These are phyloP conservation scores for Plutella xylostella DNA, from an alignment of 2,888 invertebrate genomes.

Conservation along the genomic window DNA sequence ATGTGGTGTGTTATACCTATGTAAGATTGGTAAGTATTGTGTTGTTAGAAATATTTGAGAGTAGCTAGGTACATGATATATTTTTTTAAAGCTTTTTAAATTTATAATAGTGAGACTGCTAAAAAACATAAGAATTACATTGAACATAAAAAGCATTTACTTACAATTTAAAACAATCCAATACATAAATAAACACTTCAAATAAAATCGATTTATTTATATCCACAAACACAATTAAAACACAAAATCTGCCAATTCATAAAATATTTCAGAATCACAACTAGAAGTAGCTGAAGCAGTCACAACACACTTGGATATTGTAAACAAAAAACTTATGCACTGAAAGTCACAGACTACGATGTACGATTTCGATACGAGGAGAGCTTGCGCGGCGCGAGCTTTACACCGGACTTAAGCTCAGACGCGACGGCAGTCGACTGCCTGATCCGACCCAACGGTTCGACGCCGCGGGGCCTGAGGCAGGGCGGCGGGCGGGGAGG, in stretches of 20 bases:
- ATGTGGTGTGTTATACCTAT: too few relatives aligned
- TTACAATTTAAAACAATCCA: background rate
- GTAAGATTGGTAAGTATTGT: conserved; percentile 12
- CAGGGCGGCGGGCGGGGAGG: conserved; percentile 38
- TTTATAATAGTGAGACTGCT: background rate
- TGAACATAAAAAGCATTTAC: too few relatives aligned
- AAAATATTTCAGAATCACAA: background rate
- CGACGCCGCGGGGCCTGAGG: conserved; percentile 27
- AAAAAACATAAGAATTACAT: background rate
- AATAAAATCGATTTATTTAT: background rate
- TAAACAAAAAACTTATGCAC: background rate
- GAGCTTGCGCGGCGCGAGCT: background rate
- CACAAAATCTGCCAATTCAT: background rate
- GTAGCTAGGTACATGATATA: background rate
- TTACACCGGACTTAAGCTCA: background rate
- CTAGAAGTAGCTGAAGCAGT: too few relatives aligned
- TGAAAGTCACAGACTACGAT: background rate
- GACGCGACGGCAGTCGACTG: conserved; percentile 5
- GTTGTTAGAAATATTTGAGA: too few relatives aligned
- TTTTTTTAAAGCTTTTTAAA: background rate
- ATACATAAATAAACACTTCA: too few relatives aligned
- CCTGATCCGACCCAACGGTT: conserved; percentile 16
- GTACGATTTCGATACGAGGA: conserved; percentile 1
- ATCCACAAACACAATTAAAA: background rate
- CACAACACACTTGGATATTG: too few relatives aligned